A percentile compares a stretch with the other conserved stretches of the same genome.
Evolutionary conservation across 2,113 vertebrate species (phyloP).

Genomic region (Xiphorhynchus elegans): DNA sequence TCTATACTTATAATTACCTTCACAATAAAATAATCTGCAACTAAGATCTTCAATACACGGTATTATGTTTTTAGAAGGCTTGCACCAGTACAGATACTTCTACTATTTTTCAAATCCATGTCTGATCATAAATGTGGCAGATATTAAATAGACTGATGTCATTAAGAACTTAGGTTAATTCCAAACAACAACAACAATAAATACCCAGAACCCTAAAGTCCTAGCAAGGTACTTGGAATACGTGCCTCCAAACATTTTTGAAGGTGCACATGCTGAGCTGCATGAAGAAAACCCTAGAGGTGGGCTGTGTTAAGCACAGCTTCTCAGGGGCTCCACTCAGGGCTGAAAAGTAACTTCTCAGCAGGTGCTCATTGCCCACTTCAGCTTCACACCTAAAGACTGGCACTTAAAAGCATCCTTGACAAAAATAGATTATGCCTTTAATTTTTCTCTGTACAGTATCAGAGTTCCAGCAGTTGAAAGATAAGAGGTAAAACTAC

Average conservation of each 20-base stretch:
- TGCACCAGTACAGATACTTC: neutral
- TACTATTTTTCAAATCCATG: neutral
- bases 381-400: neutral
- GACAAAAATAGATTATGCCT: neutral
- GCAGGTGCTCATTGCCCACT: neutral
- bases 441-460: neutral
- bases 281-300: neutral
- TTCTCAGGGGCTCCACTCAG: neutral
- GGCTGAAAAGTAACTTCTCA: neutral
- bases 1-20: neutral
- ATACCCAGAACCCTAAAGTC: neutral
- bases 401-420: neutral
- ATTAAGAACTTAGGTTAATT: neutral
- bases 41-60: neutral
- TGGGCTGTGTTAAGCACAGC: neutral
- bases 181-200: neutral
- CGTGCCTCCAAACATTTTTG: neutral
- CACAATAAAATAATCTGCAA: neutral
- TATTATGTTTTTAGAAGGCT: neutral
- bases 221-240: neutral
- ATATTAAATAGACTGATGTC: neutral
- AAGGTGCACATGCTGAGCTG: neutral
- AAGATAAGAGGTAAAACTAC: neutral
- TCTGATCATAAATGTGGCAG: neutral
- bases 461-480: neutral